phyloP scores from a whole-genome alignment of 37 sponge, comb jelly and placozoan species.

The Halichondria panicea region DNA sequence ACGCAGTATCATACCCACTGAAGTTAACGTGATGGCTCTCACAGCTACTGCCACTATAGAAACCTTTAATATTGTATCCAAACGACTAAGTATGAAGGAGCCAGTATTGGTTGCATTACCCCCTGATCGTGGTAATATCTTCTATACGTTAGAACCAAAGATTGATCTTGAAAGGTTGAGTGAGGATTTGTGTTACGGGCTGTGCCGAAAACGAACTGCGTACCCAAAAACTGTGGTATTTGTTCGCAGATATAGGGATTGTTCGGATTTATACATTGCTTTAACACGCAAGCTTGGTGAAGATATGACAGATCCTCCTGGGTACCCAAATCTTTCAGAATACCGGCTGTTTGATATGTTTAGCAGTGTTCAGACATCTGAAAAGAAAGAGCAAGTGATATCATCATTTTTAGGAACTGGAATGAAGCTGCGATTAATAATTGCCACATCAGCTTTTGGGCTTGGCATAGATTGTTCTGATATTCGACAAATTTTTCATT shows the following conservation, averaged over 20 bases:
- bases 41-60: conserved; percentile 42
- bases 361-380: conserved; percentile 10
- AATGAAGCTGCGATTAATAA: conserved; percentile 22
- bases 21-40: conserved; percentile 27
- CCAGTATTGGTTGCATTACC: conserved; percentile 23
- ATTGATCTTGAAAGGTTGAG: not conserved
- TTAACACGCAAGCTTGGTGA: conserved; percentile 13
- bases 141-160: not conserved
- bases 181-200: not conserved
- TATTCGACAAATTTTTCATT: conserved; percentile 35
- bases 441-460: conserved; percentile 57
- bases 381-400: conserved; percentile 34
- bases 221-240: conserved; percentile 41
- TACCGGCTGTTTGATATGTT: conserved; percentile 41
- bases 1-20: conserved; percentile 17
- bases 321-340: conserved; percentile 12
- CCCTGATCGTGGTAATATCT: conserved; percentile 23
- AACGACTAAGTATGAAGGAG: not conserved
- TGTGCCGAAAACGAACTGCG: not conserved
- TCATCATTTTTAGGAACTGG: conserved; percentile 3
- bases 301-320: conserved; percentile 54
- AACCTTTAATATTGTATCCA: conserved; percentile 6
- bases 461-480: conserved; percentile 56
- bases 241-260: conserved; percentile 7
- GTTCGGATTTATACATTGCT: conserved; percentile 15